Percentiles rank a stretch among this genome's conserved stretches.
Conservation (phyloP, 2,113 vertebrate genomes). For the Eptatretus burgeri region DNA sequence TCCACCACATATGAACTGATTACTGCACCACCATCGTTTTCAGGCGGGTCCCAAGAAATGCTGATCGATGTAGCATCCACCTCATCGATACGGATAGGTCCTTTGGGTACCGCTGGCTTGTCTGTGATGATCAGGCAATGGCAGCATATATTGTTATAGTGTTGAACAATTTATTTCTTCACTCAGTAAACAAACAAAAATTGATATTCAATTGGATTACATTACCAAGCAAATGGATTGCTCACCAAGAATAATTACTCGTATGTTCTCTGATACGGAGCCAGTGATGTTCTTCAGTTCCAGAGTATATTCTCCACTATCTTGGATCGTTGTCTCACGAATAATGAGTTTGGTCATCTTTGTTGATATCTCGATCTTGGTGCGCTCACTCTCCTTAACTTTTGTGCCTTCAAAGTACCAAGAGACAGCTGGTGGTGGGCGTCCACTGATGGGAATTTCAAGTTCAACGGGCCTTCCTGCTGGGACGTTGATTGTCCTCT, state of each 20-base stretch:
- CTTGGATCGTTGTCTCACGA: slow-evolving; percentile 54
- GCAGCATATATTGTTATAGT: neutral
- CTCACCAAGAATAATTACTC: slow-evolving; percentile 74
- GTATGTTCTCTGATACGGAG: slow-evolving; percentile 37
- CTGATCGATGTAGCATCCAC: slow-evolving; percentile 48
- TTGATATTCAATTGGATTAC: neutral
- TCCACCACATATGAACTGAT: slow-evolving; percentile 64
- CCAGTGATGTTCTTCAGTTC: slow-evolving; percentile 66
- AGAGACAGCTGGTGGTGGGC: slow-evolving; percentile 48
- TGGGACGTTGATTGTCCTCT: slow-evolving; percentile 50
- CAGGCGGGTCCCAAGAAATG: slow-evolving; percentile 62
- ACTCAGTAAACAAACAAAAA: slow-evolving; percentile 7
- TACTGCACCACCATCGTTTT: slow-evolving; percentile 57
- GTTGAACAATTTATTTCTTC: slow-evolving; percentile 9
- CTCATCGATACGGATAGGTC: slow-evolving; percentile 53
- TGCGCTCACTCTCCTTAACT: slow-evolving; percentile 44
- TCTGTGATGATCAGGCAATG: slow-evolving; percentile 17
- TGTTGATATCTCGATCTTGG: slow-evolving; percentile 39
- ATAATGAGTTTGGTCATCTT: slow-evolving; percentile 48
- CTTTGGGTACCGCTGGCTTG: slow-evolving; percentile 59
- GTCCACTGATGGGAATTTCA: slow-evolving; percentile 43
- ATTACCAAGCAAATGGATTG: slow-evolving; percentile 8
- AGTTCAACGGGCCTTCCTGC: slow-evolving; percentile 63
- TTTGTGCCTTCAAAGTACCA: slow-evolving; percentile 60
- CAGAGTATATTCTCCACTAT: slow-evolving; percentile 52